These are phyloP conservation scores for Tachypleus tridentatus DNA, from an alignment of 1,140 invertebrate species.

Conservation along the genomic window DNA sequence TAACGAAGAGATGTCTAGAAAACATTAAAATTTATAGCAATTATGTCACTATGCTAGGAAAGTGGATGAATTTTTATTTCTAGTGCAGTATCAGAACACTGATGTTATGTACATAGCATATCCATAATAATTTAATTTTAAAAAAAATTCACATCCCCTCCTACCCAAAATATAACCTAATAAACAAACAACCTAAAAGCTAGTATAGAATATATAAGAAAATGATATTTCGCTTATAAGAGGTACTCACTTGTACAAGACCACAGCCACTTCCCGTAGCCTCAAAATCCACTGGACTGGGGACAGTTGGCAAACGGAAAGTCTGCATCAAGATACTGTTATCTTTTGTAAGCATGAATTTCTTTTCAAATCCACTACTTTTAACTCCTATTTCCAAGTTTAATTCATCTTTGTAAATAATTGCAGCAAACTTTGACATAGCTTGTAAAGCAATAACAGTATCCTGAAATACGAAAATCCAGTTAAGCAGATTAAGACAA, in stretches of 20 bases:
- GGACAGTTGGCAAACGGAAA: constrained; percentile 35
- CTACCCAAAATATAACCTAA: too few relatives aligned
- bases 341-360: constrained; percentile 33
- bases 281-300: constrained; percentile 37
- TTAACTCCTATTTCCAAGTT: constrained; percentile 34
- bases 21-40: too few relatives aligned
- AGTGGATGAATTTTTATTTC: too few relatives aligned
- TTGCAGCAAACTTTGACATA: constrained; percentile 43
- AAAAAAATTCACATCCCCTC: too few relatives aligned
- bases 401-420: constrained; percentile 30
- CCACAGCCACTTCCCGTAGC: constrained; percentile 47
- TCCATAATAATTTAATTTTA: too few relatives aligned
- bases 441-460: constrained; percentile 53
- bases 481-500: not conserved
- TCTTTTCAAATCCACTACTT: constrained; percentile 29
- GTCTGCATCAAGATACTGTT: constrained; percentile 37
- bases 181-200: too few relatives aligned
- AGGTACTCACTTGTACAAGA: constrained; percentile 39
- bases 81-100: too few relatives aligned
- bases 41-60: too few relatives aligned
- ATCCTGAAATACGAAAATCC: constrained; percentile 38
- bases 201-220: too few relatives aligned
- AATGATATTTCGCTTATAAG: constrained; percentile 28
- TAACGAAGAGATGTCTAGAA: too few relatives aligned
- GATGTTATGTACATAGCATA: too few relatives aligned